Evolutionary conservation across 2,888 invertebrate genomes (phyloP), one percentile per base, ranked within the genome.

Genomic region (Pseudoips prasinana): DNA sequence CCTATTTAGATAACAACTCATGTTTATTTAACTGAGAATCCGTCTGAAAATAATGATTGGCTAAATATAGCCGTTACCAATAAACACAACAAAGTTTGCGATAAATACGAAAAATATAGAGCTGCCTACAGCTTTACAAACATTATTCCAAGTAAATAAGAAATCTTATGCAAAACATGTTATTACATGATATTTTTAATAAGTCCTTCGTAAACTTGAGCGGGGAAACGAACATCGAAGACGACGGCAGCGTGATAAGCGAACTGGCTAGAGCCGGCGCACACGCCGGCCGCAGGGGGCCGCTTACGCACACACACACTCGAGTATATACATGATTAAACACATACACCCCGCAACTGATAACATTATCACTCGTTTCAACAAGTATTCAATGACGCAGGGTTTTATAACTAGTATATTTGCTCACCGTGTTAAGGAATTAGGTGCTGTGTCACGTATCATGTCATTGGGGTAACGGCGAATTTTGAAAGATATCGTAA

Each of bases 211-310:
- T 69, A 64, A 64, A 65, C 35, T 56, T 55, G 46, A 58, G 57
- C 60, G 55, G 54, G 64, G 58, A 62, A 66, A 71, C 58, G 39
- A 46, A 48, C 47, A 48, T 51, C 63, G 68, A 71, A 72, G 73
- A 67, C 78, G 72, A 69, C 66, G 66, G 67, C 59, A 46, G 7
- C 20, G 46, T 56, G 86, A 86, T 86, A 86, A 86, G 73, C 26
- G 53, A 86, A 78, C 87, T 72, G 75, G 80, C 52, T 68, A 22
- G 34, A 79, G 81, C 83, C 72, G 60, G 73, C 60, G 67, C 69
- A 55, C 65, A 64, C 70, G 77, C 78, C 74, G 74, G 66, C 83
- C 81, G 82, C 85, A 80, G 84, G 82, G 77, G 82, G 85, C 80
- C 84, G 73, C 29, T 29, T 51, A 36, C 53, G 44, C 61, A 45